phyloP scores from a whole-genome alignment of 2,797 vertebrate genomes.

The Acrossocheilus fasciatus region DNA sequence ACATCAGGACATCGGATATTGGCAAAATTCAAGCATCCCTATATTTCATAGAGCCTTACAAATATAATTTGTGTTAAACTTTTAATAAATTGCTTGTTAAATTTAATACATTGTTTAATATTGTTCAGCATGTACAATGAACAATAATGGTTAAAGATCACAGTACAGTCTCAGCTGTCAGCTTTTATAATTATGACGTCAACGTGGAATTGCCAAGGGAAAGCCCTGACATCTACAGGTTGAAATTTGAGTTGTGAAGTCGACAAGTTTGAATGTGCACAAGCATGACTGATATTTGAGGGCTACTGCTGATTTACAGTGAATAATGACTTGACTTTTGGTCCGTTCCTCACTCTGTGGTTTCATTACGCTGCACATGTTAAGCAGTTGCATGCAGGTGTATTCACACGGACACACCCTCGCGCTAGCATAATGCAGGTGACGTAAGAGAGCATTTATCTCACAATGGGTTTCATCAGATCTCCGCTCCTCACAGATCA shows the following conservation, averaged over 20 bases:
- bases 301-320: neutral
- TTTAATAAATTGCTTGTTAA: too few relatives aligned
- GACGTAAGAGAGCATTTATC: conserved; percentile 18
- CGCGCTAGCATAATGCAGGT: neutral
- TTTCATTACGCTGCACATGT: neutral
- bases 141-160: neutral
- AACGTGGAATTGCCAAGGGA: neutral
- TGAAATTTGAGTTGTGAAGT: neutral
- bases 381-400: neutral
- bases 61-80: too few relatives aligned
- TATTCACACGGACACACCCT: conserved; percentile 45
- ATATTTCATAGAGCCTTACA: too few relatives aligned
- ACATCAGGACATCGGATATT: too few relatives aligned
- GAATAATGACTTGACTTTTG: neutral
- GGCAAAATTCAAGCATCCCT: too few relatives aligned
- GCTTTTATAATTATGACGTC: neutral
- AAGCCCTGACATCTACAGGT: neutral
- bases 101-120: too few relatives aligned
- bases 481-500: neutral
- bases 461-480: conserved; percentile 10
- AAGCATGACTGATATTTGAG: neutral
- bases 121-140: neutral
- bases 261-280: neutral
- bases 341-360: neutral
- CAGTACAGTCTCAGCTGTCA: conserved; percentile 2